phyloP scores from a whole-genome alignment of 2,888 invertebrate genomes.

The Troilus luridus region DNA sequence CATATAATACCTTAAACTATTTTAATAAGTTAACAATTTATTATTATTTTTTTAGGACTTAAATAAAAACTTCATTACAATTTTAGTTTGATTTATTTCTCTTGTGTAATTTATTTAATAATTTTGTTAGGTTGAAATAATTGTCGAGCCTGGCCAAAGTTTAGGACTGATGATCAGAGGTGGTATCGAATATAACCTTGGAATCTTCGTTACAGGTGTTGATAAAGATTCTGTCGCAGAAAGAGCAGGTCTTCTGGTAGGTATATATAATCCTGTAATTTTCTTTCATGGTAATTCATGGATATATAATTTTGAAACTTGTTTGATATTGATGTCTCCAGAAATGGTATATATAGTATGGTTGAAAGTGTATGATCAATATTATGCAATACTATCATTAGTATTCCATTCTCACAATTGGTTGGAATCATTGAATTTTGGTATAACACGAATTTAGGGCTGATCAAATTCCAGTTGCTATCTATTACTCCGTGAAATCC shows the following conservation, averaged over 20 bases:
- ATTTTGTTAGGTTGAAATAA: constrained; percentile 81
- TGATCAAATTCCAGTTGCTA: no score
- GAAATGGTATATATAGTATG: no score
- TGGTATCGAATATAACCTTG: constrained; percentile 94
- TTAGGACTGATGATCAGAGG: constrained; percentile 95
- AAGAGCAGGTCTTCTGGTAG: constrained; percentile 88
- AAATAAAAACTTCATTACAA: constrained; percentile 45
- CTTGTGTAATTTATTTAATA: neutral
- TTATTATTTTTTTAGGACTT: neutral
- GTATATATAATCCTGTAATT: neutral
- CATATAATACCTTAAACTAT: no score
- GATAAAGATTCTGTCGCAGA: constrained; percentile 95
- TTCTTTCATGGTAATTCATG: neutral
- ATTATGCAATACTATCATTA: no score
- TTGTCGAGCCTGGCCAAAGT: constrained; percentile 91
- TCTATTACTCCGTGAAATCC: no score
- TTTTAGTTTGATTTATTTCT: constrained; percentile 56
- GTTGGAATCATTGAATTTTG: no score
- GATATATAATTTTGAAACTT: no score
- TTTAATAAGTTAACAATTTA: neutral
- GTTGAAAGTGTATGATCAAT: no score
- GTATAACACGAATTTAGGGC: no score
- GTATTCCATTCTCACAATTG: no score
- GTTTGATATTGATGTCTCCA: no score
- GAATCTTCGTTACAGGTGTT: constrained; percentile 95